These are phyloP conservation scores for Mustela nigripes DNA, from an alignment of 2,113 vertebrate genomes.

Conservation along the genomic window DNA sequence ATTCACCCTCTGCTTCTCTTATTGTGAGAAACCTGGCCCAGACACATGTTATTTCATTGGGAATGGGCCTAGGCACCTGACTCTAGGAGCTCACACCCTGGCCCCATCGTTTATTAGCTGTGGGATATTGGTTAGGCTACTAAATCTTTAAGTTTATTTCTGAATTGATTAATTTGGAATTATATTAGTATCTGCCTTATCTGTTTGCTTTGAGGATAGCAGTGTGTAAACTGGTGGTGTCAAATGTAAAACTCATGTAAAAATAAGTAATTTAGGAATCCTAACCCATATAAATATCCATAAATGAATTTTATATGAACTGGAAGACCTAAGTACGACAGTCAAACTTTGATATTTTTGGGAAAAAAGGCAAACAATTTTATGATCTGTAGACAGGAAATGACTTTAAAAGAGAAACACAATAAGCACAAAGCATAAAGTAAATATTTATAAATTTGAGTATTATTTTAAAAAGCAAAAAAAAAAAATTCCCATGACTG, in stretches of 20 bases:
- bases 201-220: not conserved
- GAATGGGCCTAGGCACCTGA: not conserved
- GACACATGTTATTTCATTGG: not conserved
- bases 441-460: not conserved
- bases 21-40: not conserved
- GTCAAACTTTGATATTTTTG: not conserved
- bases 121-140: not conserved
- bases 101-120: not conserved
- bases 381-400: not conserved
- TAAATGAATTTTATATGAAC: not conserved
- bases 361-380: not conserved
- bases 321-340: not conserved
- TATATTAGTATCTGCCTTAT: not conserved
- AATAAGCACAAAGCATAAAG: not conserved
- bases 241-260: not conserved
- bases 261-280: slow-evolving; percentile 8
- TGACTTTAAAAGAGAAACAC: not conserved
- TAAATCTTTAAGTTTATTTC: not conserved
- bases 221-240: not conserved
- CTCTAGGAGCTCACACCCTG: not conserved
- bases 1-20: not conserved
- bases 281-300: not conserved
- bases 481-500: not conserved
- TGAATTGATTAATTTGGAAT: not conserved
- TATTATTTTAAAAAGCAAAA: not conserved